Evolutionary conservation across 2,888 invertebrate species (phyloP).

Genomic region (Sceliomorpha sp.): DNA sequence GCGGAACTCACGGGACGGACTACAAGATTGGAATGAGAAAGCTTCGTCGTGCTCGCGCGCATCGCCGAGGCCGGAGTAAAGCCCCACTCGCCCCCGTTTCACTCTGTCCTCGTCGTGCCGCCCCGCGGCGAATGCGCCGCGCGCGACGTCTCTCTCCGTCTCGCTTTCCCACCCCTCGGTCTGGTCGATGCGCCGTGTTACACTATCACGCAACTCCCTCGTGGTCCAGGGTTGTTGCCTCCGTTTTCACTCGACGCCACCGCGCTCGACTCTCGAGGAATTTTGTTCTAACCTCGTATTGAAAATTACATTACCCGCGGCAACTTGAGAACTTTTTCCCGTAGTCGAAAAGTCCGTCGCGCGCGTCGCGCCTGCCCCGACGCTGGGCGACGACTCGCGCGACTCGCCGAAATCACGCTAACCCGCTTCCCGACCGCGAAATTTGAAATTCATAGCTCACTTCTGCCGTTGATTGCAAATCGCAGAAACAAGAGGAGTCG

Average conservation of each 20-base stretch:
- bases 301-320: constrained; percentile 27
- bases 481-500: no score
- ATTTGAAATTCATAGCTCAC: no score
- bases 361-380: no score
- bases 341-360: not conserved
- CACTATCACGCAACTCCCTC: constrained; percentile 57
- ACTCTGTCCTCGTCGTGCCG: constrained; percentile 14
- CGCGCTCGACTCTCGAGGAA: constrained; percentile 29
- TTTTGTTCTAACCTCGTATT: constrained; percentile 37
- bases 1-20: constrained; percentile 74
- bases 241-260: constrained; percentile 38
- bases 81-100: constrained; percentile 62
- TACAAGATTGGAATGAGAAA: constrained; percentile 74
- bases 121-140: constrained; percentile 2
- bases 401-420: no score
- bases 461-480: no score
- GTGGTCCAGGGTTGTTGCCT: constrained; percentile 52
- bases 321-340: constrained; percentile 14
- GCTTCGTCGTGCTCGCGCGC: constrained; percentile 67
- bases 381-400: no score
- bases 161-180: constrained; percentile 56
- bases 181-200: constrained; percentile 72
- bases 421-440: no score
- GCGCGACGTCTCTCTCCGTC: no score
- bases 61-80: constrained; percentile 67